A percentile compares a stretch with the other conserved stretches of the same genome.
phyloP scores from a whole-genome alignment of 2,797 vertebrate species.

The Orientallactaga sibirica region DNA sequence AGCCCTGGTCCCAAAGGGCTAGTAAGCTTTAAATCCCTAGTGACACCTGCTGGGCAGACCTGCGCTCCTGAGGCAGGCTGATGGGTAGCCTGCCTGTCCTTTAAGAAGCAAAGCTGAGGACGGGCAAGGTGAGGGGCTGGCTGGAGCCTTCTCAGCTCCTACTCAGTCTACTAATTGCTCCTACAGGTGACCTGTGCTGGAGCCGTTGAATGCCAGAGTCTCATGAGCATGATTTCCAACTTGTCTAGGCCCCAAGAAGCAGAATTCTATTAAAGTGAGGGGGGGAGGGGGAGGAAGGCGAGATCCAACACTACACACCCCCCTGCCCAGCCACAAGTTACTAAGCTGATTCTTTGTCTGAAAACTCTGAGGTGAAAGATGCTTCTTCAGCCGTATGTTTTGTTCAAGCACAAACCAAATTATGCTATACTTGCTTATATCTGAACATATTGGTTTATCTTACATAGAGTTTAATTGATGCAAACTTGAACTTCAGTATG shows the following conservation, averaged over 20 bases:
- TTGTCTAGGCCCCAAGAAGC: slow-evolving; percentile 25
- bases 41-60: slow-evolving; percentile 75
- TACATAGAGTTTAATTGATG: slow-evolving; percentile 84
- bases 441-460: slow-evolving; percentile 84
- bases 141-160: not conserved
- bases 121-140: not conserved
- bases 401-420: slow-evolving; percentile 81
- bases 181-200: not conserved
- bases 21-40: slow-evolving; percentile 57
- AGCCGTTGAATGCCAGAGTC: not conserved
- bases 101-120: not conserved
- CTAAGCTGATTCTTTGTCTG: slow-evolving; percentile 77
- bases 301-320: not conserved
- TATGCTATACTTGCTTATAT: slow-evolving; percentile 82
- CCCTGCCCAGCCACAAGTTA: slow-evolving; percentile 61
- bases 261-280: slow-evolving; percentile 9
- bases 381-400: slow-evolving; percentile 79
- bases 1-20: slow-evolving; percentile 46
- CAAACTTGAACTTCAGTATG: slow-evolving; percentile 84
- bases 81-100: not conserved
- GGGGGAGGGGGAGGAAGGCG: not conserved
- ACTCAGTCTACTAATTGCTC: not conserved
- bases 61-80: not conserved
- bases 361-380: slow-evolving; percentile 83
- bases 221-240: slow-evolving; percentile 22